Evolutionary conservation across 2,888 invertebrate genomes (phyloP), one percentile per base, ranked within the genome.

Genomic region (Aethes cnicana): DNA sequence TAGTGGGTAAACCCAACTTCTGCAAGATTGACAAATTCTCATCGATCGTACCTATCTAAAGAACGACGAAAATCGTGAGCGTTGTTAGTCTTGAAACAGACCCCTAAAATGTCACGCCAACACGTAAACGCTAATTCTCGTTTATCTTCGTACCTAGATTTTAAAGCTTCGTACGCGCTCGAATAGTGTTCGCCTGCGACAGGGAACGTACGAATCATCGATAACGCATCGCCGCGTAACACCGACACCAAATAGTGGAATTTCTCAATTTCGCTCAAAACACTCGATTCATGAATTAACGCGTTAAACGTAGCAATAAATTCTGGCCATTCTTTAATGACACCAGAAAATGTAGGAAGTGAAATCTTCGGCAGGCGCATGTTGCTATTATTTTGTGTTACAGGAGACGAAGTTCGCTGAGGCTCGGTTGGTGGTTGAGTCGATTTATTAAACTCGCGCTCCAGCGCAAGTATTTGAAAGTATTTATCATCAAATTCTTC

Each of bases 21-120:
- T 48, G 32, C 7, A 57, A 26, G 18, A 57, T 57, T 12, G 26
- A 52, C 25, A 53, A 36, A 36, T 57, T 57, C 36, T 57, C 56
- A 23, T 54, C 47, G n/a, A 53, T 16, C n/a, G 12, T 16, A 23
- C n/a, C n/a, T n/a, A n/a, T 53, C 53, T 6, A 53, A 16, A 5
- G 36, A 28, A 5, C 20, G 21, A 1, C 50, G 41, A 43, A 50
- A 55, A 11, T 52, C 50, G 4, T 6, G 4, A n/a, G 52, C 30
- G 7, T 21, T 20, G 9, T 42, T 50, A 20, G 17, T 8, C n/a
- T 52, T 55, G 6, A 55, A 42, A 12, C 47, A 39, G 12, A 55
- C 16, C 47, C 43, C 43, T 33, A 55, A 37, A 30, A 52, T 55
- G 3, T 55, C 55, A 9, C 30, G 26, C 55, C 55, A 21, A 14